Evolutionary conservation across 92 coral and sea anemone genomes (phyloP), one percentile per base, ranked within the genome.

Genomic region (Siderastrea siderea): DNA sequence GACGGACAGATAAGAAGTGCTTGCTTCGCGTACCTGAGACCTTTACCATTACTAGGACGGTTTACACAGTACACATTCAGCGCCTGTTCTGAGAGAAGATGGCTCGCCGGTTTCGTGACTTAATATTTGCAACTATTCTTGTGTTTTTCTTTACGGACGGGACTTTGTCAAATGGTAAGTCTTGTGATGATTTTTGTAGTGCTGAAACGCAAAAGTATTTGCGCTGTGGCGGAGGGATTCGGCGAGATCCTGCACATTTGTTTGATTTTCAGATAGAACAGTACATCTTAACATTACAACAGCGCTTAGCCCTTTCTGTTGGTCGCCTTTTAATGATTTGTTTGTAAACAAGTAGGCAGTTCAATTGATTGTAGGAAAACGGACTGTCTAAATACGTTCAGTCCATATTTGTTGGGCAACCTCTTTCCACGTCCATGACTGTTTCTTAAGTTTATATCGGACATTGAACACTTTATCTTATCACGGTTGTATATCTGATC

Each of bases 121-220:
- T 58, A 3, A 3, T 46, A 58, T 82, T 70, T 46, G 55, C 47
- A 47, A 69, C 68, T 57, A 57, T 70, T 12, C 68, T 82, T 5
- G 46, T 69, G 64, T 57, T n/a, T 58, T 57, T 47, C 69, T 17
- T 82, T 17, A 10, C 75, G 12, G 6, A 68, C 43, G 78, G 86
- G 17, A 47, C 58, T n/a, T 52, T 48, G 2, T 10, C 86, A 16
- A 69, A 9, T 46, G 59, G 86, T 82, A 60, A 82, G 60, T 71
- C 68, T 44, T 72, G 44, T 55, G 77, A 2, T 0, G 49, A 4
- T 12, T 61, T 19, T 65, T 11, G 6, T 1, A 1, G 45, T 12
- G 46, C 8, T 8, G 9, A 17, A 19, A 12, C 14, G 4, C 5
- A 11, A 2, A 65, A 17, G 6, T 2, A 19, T 10, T 68, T 45